phyloP scores from a whole-genome alignment of 2,113 vertebrate genomes.

The Phrynosoma blainvillii region DNA sequence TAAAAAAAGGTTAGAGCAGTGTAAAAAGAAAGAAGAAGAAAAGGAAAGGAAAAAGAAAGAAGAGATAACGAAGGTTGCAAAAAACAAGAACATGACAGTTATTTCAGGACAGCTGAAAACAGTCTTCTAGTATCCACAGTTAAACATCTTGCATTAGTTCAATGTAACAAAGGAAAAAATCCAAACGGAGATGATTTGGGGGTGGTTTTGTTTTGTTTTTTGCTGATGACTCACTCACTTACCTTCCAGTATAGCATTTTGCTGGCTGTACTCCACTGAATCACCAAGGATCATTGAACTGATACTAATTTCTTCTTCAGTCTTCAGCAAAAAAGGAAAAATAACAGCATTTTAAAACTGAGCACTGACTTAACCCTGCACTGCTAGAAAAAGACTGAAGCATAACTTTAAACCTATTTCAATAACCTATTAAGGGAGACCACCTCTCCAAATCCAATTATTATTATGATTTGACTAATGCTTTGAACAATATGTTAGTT shows the following conservation, averaged over 20 bases:
- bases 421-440: neutral
- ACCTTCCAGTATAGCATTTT: conserved; percentile 53
- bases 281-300: conserved; percentile 25
- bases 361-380: conserved; percentile 11
- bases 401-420: neutral
- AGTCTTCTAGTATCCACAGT: too few relatives aligned
- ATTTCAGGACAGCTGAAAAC: neutral
- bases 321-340: conserved; percentile 62
- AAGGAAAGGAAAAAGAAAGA: neutral
- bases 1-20: neutral
- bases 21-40: neutral
- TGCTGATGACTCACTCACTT: conserved; percentile 38
- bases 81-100: neutral
- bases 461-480: neutral
- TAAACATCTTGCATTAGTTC: neutral
- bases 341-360: conserved; percentile 40
- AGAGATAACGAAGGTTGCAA: neutral
- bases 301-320: conserved; percentile 59
- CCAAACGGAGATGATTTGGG: conserved; percentile 51
- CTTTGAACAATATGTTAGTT: neutral
- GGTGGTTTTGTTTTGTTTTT: too few relatives aligned
- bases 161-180: conserved; percentile 55
- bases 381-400: conserved; percentile 27
- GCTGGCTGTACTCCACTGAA: conserved; percentile 42
- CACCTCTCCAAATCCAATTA: neutral